Conservation (phyloP, 2,888 invertebrate genomes). For the Dascillus cervinus region DNA sequence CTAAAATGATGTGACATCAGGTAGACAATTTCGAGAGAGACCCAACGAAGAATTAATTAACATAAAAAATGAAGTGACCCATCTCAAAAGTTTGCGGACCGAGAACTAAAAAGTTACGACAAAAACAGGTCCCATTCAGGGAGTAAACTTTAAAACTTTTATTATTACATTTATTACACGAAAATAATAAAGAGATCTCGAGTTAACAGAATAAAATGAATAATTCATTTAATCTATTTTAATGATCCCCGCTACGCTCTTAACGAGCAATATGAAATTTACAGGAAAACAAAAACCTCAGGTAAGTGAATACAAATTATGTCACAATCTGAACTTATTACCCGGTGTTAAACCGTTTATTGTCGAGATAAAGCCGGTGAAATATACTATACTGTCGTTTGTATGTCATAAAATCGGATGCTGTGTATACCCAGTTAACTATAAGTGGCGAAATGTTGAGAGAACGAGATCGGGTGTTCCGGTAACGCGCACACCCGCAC, state of each 20-base stretch:
- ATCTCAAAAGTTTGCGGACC: no score
- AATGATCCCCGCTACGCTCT: constrained; percentile 13
- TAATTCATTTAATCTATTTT: constrained; percentile 18
- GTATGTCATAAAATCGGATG: constrained; percentile 17
- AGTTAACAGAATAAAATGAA: constrained; percentile 11
- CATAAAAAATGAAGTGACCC: no score
- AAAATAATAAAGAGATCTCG: constrained; percentile 1
- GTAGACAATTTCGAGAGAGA: no score
- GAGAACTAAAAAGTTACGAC: no score
- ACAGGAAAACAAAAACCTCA: constrained; percentile 10
- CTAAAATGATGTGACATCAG: no score
- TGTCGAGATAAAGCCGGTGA: constrained; percentile 15
- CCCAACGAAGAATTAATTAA: no score
- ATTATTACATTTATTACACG: constrained; percentile 14
- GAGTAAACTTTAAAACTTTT: constrained; percentile 11
- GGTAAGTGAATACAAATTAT: constrained; percentile 15
- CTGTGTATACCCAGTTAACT: constrained; percentile 5
- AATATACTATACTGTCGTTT: constrained; percentile 16
- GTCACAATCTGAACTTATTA: constrained; percentile 12
- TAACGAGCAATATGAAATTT: constrained; percentile 15
- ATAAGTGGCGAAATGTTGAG: not conserved
- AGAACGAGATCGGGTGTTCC: no score
- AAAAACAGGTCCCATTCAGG: no score
- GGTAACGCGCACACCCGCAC: no score
- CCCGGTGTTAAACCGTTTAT: constrained; percentile 16